A percentile compares a stretch with the other conserved stretches of the same genome.
These are phyloP conservation scores for Lethenteron camtschaticum DNA, from an alignment of 2,113 vertebrate genomes.

Conservation along the genomic window DNA sequence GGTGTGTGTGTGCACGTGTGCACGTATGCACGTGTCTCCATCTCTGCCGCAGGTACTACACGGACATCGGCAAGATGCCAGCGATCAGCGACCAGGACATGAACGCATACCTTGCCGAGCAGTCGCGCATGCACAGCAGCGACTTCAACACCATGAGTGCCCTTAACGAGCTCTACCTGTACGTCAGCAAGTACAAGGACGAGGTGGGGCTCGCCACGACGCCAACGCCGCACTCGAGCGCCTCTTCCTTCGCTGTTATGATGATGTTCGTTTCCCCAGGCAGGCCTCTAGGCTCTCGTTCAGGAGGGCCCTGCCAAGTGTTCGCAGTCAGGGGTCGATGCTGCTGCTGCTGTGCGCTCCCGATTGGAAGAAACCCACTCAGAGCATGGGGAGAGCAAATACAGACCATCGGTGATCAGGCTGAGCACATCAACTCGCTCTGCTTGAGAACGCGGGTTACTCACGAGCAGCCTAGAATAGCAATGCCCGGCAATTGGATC, in stretches of 20 bases:
- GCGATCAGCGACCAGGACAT: constrained; percentile 99
- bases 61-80: constrained; percentile 86
- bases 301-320: no score
- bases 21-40: not conserved
- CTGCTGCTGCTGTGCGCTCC: not conserved
- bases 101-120: constrained; percentile 92
- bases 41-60: constrained; percentile 53
- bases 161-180: constrained; percentile 91
- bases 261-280: not conserved
- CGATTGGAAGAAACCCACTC: not conserved
- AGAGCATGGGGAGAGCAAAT: not conserved
- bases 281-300: no score
- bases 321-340: not conserved
- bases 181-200: constrained; percentile 90
- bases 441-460: no score
- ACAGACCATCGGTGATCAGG: no score
- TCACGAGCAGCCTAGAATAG: no score
- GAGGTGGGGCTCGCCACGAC: constrained; percentile 40
- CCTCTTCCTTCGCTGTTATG: not conserved
- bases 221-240: not conserved
- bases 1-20: no score
- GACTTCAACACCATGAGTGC: constrained; percentile 97
- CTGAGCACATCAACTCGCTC: no score
- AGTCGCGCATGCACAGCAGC: constrained; percentile 93
- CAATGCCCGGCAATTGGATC: no score